phyloP scores from a whole-genome alignment of 2,888 invertebrate genomes.

The Noctua fimbriata region DNA sequence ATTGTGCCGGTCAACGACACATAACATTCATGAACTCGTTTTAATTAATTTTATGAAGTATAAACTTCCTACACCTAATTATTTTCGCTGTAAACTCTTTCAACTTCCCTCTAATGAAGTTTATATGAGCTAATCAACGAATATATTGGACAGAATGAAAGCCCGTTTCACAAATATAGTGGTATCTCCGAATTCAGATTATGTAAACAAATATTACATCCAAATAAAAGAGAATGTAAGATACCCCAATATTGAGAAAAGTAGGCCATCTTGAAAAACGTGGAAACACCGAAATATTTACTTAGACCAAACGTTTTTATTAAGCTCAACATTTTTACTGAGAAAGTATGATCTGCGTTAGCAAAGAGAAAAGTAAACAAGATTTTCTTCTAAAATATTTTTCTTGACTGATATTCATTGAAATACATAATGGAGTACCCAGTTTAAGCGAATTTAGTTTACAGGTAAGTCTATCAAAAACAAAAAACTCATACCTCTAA shows the following conservation, averaged over 20 bases:
- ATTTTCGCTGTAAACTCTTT: conserved; percentile 45
- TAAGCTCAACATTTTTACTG: conserved; percentile 44
- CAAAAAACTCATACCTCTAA: not conserved
- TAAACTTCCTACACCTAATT: conserved; percentile 52
- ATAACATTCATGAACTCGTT: conserved; percentile 42
- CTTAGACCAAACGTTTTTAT: conserved; percentile 42
- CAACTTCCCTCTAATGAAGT: conserved; percentile 26
- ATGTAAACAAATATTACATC: conserved; percentile 53
- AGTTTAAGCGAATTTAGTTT: not conserved
- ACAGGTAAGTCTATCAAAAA: not conserved
- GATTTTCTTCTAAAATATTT: conserved; percentile 9
- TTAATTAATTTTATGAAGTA: conserved; percentile 55
- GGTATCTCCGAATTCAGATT: conserved; percentile 43
- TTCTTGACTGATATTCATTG: not conserved
- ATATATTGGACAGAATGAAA: conserved; percentile 40
- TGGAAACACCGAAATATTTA: conserved; percentile 59
- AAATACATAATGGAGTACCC: not conserved
- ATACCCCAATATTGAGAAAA: conserved; percentile 45
- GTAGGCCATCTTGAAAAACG: conserved; percentile 49
- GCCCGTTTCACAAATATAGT: conserved; percentile 32
- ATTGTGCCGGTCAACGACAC: conserved; percentile 53
- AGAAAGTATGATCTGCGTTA: conserved; percentile 34
- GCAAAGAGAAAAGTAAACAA: conserved; percentile 24
- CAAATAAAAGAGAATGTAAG: conserved; percentile 32
- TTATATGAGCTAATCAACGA: conserved; percentile 38